These are phyloP conservation scores for Tragelaphus oryx DNA, from an alignment of 2,797 vertebrate genomes.

Conservation along the genomic window DNA sequence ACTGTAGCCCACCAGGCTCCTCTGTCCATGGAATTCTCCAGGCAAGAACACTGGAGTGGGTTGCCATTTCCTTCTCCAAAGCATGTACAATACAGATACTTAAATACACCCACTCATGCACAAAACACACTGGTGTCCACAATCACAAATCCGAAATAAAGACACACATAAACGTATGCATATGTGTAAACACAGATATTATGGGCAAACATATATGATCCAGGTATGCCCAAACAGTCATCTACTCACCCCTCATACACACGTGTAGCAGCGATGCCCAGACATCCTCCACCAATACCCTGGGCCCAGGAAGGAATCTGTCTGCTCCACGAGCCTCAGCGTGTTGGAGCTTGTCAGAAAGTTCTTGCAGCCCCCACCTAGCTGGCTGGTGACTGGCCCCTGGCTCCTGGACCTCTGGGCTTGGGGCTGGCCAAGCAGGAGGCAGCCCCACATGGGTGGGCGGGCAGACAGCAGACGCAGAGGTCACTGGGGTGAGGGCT, in stretches of 20 bases:
- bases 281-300: background rate
- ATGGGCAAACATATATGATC: background rate
- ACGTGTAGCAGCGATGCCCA: rapidly evolving
- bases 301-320: background rate
- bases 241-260: background rate
- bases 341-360: background rate
- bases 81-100: background rate
- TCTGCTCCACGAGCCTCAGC: background rate
- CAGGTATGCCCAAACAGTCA: background rate
- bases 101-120: background rate
- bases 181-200: background rate
- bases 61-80: background rate
- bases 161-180: background rate
- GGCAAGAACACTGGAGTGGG: background rate
- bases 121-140: background rate
- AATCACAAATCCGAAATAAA: background rate
- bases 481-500: constrained; percentile 68
- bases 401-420: constrained; percentile 13
- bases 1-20: background rate
- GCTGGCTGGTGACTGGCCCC: constrained; percentile 13
- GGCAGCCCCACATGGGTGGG: constrained; percentile 66
- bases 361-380: background rate
- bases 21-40: background rate
- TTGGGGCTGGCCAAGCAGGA: constrained; percentile 22
- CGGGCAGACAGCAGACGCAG: constrained; percentile 50